Evolutionary conservation across 64 coral and sea anemone genomes (phyloP).

Genomic region (Montipora capricornis): DNA sequence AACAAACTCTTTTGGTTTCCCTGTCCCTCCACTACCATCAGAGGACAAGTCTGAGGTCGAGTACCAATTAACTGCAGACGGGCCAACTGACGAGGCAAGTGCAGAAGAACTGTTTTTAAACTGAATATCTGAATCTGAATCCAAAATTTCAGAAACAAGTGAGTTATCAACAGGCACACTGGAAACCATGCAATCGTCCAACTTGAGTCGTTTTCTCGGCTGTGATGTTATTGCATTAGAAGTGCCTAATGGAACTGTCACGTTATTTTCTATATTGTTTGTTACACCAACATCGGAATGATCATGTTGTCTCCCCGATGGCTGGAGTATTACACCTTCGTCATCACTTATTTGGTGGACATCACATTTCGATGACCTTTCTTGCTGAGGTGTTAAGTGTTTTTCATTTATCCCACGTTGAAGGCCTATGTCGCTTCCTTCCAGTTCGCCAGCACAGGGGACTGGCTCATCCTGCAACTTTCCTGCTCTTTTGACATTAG

Average conservation of each 20-base stretch:
- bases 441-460: neutral
- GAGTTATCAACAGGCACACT: neutral
- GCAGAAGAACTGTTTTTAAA: neutral
- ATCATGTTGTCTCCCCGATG: neutral
- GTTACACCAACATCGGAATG: neutral
- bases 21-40: neutral
- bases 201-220: slow-evolving; percentile 10
- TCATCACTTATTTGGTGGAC: neutral
- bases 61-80: neutral
- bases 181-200: neutral
- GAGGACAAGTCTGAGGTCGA: neutral
- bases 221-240: neutral
- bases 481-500: neutral
- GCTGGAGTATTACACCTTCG: neutral
- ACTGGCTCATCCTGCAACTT: neutral
- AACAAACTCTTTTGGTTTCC: too few relatives aligned
- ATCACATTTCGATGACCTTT: neutral
- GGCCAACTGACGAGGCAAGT: neutral
- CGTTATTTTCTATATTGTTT: neutral
- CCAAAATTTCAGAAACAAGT: neutral
- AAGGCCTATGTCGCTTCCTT: neutral
- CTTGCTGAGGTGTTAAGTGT: neutral
- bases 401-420: neutral
- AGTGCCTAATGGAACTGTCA: neutral
- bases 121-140: neutral